phyloP scores from a whole-genome alignment of 2,888 invertebrate genomes.

The Seira ritae region DNA sequence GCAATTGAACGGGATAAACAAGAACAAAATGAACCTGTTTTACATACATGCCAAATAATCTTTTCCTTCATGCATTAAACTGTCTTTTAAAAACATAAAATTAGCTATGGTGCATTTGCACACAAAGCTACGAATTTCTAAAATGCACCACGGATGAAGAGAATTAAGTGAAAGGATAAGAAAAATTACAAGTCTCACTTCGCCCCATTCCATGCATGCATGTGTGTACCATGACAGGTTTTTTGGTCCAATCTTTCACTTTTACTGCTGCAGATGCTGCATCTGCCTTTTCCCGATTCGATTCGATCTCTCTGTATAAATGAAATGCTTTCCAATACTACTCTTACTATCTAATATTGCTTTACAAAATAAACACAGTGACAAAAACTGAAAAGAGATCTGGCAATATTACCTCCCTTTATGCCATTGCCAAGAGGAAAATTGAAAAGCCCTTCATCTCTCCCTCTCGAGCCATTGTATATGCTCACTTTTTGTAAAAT shows the following conservation, averaged over 20 bases:
- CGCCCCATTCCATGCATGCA: background rate
- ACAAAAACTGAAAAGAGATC: background rate
- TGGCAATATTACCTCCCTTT: conserved; percentile 9
- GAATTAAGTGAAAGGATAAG: background rate
- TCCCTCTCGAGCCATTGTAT: conserved; percentile 14
- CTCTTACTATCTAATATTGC: conserved; percentile 10
- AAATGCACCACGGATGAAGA: background rate
- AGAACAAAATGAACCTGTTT: conserved; percentile 9
- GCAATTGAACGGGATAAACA: no score
- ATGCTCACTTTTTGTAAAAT: conserved; percentile 3
- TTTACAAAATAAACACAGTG: conserved; percentile 56
- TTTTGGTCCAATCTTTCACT: background rate
- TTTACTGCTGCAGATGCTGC: background rate
- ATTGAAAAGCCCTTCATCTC: conserved; percentile 10
- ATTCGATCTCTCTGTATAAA: no score
- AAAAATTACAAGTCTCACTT: background rate
- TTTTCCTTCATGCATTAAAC: background rate
- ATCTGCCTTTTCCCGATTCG: conserved; percentile 16
- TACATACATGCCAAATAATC: background rate
- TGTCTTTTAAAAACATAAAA: conserved; percentile 12
- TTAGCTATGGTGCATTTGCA: background rate
- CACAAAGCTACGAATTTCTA: background rate
- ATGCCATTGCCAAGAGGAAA: background rate
- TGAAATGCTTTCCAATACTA: conserved; percentile 6
- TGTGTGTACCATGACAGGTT: background rate